Base-by-base conservation (phyloP, 2,888 invertebrate genomes). In the Lottia scabra region DNA sequence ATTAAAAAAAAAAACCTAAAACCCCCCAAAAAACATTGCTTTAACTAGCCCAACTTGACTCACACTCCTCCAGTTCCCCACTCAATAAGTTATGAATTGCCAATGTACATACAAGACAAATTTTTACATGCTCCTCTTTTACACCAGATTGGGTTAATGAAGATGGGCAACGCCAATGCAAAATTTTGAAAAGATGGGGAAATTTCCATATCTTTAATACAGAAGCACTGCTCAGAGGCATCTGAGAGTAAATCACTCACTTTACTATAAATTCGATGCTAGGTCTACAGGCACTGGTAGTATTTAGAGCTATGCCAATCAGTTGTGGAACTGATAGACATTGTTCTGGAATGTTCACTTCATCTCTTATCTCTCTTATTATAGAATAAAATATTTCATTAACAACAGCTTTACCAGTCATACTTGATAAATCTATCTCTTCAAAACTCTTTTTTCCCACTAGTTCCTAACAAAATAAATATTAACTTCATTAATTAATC, bases 351-450 rank as follows among this genome's bases (percentile, higher is more conserved):
- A 90, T 81, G 75, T 90, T 90, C 4, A 89, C 87, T 81, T 90
- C 90, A 80, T 90, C 89, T 70, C 83, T 78, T 5, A 90, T 84
- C 79, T 90, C 90, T 56, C 84, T 80, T 1, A 86, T 71, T 8
- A 89, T 86, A 2, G 90, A 90, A 65, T 84, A 78, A 82, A 88
- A 90, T 69, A 90, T 83, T 80, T 90, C 90, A 70, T 83, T 72
- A 1, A 82, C 75, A 16, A 89, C 85, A 38, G 75, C 80, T 43
- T 75, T 77, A 19, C 77, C 68, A n/a, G 75, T 65, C 77, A 87
- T 71, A 27, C 65, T 67, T 0, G 72, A 68, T 6, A 86, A 38
- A 44, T 85, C 79, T 43, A 87, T 86, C 15, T 87, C 85, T 38
- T 81, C 78, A 26, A 81, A 68, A 23, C 75, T 71, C 26, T 77